Evolutionary conservation across 2,113 vertebrate species (phyloP), one percentile per base, ranked within the genome.

Genomic region (Pogona vitticeps): DNA sequence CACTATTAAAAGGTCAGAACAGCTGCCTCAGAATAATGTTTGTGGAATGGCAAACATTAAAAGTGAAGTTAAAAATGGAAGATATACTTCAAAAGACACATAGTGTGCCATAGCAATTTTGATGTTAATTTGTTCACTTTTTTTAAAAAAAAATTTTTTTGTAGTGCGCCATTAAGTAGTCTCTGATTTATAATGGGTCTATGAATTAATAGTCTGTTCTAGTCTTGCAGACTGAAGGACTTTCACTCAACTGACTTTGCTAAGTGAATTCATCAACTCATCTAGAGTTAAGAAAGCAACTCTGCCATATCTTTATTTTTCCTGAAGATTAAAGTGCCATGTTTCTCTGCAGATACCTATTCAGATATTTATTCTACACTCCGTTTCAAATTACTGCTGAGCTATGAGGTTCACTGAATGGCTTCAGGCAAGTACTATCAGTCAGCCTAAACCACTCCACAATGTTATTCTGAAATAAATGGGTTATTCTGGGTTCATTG

Each of bases 401-500:
- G 38, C 61, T 72, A 86, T 70, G 67, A 80, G 26, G 33, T n/a
- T 86, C 65, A 70, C 26, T 42, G 70, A 33, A 52, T 12, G 71
- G 71, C 71, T 86, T 72, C 67, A 86, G 52, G 67, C 76, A 72
- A 71, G 52, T 59, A 17, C 40, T 86, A 71, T n/a, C 28, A 61
- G 17, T 73, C 56, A 63, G 28, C 31, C 67, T n/a, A 79, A 86
- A 70, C 52, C 75, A 67, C 78, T 71, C 75, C 70, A 65, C 71
- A 52, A 10, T 82, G 40, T 36, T 65, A 65, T 81, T 67, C 6
- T 65, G n/a, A 67, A 70, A 75, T 81, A 76, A 87, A 87, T 38
- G 79, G 40, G n/a, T n/a, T n/a, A n/a, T n/a, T n/a, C n/a, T 67
- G 40, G 52, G 59, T 81, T 87, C 70, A 82, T 56, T 87, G 70